phyloP scores from a whole-genome alignment of 2,888 invertebrate species.

The Hedya salicella region DNA sequence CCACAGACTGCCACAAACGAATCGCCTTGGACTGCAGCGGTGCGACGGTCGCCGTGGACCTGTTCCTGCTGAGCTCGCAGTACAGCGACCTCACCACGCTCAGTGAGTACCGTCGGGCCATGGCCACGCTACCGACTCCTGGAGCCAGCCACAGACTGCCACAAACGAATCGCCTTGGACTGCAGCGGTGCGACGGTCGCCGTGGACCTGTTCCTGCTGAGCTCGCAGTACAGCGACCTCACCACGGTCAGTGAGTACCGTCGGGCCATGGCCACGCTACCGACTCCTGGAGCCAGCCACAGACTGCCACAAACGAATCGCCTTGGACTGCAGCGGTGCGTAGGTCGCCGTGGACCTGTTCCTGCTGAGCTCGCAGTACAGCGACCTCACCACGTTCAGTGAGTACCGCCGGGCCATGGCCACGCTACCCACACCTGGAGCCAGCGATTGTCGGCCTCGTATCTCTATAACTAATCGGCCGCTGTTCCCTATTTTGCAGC shows the following conservation, averaged over 20 bases:
- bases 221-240: constrained; percentile 96
- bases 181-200: constrained; percentile 98
- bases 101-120: constrained; percentile 83
- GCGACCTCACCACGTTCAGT: constrained; percentile 97
- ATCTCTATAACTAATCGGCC: too few relatives aligned
- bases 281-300: constrained; percentile 95
- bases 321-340: constrained; percentile 98
- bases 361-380: constrained; percentile 95
- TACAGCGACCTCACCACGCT: constrained; percentile 97
- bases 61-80: constrained; percentile 96
- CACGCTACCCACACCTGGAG: too few relatives aligned
- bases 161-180: constrained; percentile 96
- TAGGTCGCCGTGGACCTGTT: constrained; percentile 98
- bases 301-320: constrained; percentile 97
- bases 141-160: constrained; percentile 98
- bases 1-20: constrained; percentile 97
- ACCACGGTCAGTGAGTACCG: constrained; percentile 93
- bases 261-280: not conserved
- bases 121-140: constrained; percentile 80
- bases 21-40: constrained; percentile 98
- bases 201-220: constrained; percentile 97
- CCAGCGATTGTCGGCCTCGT: too few relatives aligned
- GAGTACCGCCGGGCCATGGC: too few relatives aligned
- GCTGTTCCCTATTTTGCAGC: too few relatives aligned
- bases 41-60: constrained; percentile 97